Conservation (phyloP, 1,140 invertebrate genomes). For the Sarcophaga bullata region DNA sequence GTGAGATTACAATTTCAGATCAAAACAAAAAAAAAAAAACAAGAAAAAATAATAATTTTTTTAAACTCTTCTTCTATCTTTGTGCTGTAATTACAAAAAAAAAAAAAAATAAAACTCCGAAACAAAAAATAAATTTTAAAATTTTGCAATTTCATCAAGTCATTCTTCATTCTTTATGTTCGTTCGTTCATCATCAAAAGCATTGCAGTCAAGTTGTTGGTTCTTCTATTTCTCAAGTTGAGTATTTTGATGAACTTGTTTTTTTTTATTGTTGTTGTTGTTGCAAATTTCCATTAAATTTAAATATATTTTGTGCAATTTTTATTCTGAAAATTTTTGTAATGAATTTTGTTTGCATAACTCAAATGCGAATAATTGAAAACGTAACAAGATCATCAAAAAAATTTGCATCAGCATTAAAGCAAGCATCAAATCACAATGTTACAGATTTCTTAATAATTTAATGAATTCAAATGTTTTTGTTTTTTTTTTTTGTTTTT, state of each 20-base stretch:
- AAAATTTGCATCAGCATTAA: not conserved
- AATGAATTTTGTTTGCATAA: conserved; percentile 22
- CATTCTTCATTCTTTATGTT: not conserved
- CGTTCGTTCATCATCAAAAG: conserved; percentile 16
- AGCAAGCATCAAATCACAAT: not conserved
- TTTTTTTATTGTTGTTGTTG: not conserved
- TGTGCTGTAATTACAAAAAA: not conserved
- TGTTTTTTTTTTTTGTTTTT: not conserved
- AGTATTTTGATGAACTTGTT: no score
- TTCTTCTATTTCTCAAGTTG: no score
- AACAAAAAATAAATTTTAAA: not conserved
- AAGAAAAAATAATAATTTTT: not conserved
- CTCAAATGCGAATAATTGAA: conserved; percentile 32
- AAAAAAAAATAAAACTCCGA: no score
- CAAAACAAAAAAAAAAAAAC: not conserved
- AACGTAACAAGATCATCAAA: conserved; percentile 23
- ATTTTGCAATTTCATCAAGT: conserved; percentile 37
- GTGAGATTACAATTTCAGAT: not conserved
- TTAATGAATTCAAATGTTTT: conserved; percentile 18
- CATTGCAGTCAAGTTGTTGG: no score
- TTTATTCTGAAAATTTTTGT: conserved; percentile 28
- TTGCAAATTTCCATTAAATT: conserved; percentile 33
- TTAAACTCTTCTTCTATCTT: not conserved
- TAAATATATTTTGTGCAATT: conserved; percentile 24
- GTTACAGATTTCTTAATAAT: conserved; percentile 12